Evolutionary conservation across 2,113 vertebrate species (phyloP).

Genomic region (Tragelaphus buxtoni): DNA sequence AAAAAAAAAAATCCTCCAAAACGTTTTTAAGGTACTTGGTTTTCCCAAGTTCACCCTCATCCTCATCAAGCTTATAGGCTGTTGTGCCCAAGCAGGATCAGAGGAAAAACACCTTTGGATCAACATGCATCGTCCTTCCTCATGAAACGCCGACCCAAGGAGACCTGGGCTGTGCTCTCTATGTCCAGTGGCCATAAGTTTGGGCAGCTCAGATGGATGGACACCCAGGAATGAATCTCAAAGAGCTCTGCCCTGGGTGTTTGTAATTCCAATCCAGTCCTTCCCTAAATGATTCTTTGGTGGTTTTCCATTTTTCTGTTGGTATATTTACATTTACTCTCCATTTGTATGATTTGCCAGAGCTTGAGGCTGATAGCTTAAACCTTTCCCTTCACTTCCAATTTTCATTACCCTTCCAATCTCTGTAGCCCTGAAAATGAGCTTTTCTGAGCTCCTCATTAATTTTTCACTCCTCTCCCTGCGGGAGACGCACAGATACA

Average conservation of each 20-base stretch:
- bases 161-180: fast-evolving
- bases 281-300: background rate
- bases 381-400: constrained; percentile 22
- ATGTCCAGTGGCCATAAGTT: background rate
- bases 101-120: background rate
- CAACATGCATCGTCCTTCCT: background rate
- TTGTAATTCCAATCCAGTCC: constrained; percentile 21
- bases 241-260: background rate
- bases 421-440: constrained; percentile 48
- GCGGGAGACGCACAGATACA: background rate
- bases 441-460: constrained; percentile 62
- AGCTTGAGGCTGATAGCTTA: constrained; percentile 14
- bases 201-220: background rate
- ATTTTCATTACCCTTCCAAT: constrained; percentile 24
- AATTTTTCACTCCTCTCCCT: constrained; percentile 59
- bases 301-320: background rate
- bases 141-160: background rate
- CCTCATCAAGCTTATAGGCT: background rate
- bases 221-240: background rate
- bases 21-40: background rate
- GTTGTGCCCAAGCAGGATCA: background rate
- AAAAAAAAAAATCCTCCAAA: background rate
- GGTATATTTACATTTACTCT: constrained; percentile 29
- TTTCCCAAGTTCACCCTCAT: background rate
- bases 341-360: constrained; percentile 17